Base-by-base conservation (phyloP, 2,888 invertebrate species). In the Bhutanitis thaidina region DNA sequence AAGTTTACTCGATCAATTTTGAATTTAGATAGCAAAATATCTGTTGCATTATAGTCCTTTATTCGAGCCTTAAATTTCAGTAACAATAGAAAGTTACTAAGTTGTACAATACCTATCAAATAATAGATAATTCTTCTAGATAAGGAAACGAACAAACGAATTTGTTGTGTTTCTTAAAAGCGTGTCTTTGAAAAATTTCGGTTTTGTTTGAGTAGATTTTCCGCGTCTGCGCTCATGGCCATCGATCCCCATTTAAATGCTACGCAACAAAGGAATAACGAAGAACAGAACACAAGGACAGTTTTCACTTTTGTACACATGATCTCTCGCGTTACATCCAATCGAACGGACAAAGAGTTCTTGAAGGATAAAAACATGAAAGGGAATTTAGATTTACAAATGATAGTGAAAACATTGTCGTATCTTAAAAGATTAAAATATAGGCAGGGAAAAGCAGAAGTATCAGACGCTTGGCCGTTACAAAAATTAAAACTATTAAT, bases 201-300 rank as follows among this genome's bases (percentile, higher is more conserved):
- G 56, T 37, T n/a, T 35, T 38, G 44, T 60, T 60, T 60, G 60
- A 64, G 49, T 47, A 43, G 60, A 60, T 64, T 60, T 58, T 58
- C 57, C 56, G 47, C 59, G 15, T 49, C 52, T 50, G 44, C 54
- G 59, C 50, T 37, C 38, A 53, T 48, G 53, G 53, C 54, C 47
- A 38, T 47, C 35, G 49, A 50, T 44, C 49, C 32, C 35, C 36
- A 41, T 49, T 49, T 41, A 12, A n/a, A 25, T 32, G 20, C 20
- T 30, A 3, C 3, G 41, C 39, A 25, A 39, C 49, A 38, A 38
- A 50, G 48, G 49, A 36, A 54, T 29, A 54, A 53, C 37, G 47
- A 47, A 49, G 54, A 27, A 32, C 43, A 25, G n/a, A 25, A 58
- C 50, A 43, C 56, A 52, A 38, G 54, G 52, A 58, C 56, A 56